phyloP scores from a whole-genome alignment of 2,888 invertebrate species.

The Spodoptera picta region DNA sequence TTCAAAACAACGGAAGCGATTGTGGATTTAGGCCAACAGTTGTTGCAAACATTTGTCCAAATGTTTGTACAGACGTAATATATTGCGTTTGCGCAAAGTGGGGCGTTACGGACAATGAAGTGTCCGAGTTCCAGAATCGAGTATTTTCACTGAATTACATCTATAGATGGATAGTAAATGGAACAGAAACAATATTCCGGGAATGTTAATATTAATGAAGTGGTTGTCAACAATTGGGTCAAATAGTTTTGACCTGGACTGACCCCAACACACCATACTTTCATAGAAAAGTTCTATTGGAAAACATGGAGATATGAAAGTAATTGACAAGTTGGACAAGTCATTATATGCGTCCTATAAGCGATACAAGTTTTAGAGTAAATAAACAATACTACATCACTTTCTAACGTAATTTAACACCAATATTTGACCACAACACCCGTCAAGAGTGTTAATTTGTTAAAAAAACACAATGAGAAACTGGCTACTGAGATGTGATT shows the following conservation, averaged over 20 bases:
- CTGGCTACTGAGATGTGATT: constrained; percentile 23
- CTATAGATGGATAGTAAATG: constrained; percentile 64
- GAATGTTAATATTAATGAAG: constrained; percentile 68
- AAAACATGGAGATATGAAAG: constrained; percentile 23
- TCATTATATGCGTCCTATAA: not conserved
- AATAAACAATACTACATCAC: constrained; percentile 4
- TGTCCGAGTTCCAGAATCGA: constrained; percentile 53
- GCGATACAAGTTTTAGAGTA: constrained; percentile 6
- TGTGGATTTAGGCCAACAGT: constrained; percentile 26
- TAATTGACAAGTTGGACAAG: constrained; percentile 10
- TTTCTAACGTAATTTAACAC: constrained; percentile 23
- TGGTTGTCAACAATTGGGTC: constrained; percentile 56
- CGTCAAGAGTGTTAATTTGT: constrained; percentile 32
- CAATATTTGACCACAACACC: constrained; percentile 24
- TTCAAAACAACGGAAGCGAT: constrained; percentile 31
- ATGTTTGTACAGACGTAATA: constrained; percentile 28
- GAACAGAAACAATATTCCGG: constrained; percentile 61
- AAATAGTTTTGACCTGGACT: constrained; percentile 32
- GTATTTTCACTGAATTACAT: constrained; percentile 58
- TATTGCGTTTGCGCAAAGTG: constrained; percentile 41
- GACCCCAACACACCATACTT: constrained; percentile 40
- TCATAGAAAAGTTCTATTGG: constrained; percentile 36
- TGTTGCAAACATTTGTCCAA: constrained; percentile 26
- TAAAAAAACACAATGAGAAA: constrained; percentile 29
- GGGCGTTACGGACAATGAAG: constrained; percentile 48